Evolutionary conservation across 2,113 vertebrate species (phyloP).

Genomic region (Neomonachus schauinslandi): DNA sequence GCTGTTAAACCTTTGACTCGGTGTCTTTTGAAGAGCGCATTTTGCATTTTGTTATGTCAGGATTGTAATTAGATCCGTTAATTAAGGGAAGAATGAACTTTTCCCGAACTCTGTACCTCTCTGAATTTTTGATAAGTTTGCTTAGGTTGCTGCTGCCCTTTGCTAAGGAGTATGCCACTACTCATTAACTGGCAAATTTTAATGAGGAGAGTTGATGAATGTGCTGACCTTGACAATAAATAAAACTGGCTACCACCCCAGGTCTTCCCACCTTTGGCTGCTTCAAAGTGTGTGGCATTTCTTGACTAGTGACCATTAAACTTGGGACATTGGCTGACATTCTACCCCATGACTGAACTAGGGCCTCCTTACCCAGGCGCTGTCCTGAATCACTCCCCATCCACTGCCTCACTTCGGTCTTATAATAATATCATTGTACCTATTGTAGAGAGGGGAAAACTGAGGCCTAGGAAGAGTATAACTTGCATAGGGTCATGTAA

Average conservation of each 20-base stretch:
- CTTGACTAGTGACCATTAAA: slow-evolving; percentile 77
- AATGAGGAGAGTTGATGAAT: slow-evolving; percentile 88
- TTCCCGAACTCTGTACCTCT: slow-evolving; percentile 85
- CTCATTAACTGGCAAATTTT: slow-evolving; percentile 89
- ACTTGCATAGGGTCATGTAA: neutral
- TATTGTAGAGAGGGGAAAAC: slow-evolving; percentile 22
- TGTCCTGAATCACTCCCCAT: neutral
- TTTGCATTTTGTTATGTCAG: slow-evolving; percentile 89
- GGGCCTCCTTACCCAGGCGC: neutral
- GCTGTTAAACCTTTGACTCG: slow-evolving; percentile 88
- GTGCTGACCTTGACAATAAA: slow-evolving; percentile 85
- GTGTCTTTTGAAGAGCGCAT: slow-evolving; percentile 87
- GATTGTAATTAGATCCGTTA: slow-evolving; percentile 90
- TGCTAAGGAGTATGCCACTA: slow-evolving; percentile 80
- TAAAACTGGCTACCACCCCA: slow-evolving; percentile 80
- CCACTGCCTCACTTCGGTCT: neutral
- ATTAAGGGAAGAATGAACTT: slow-evolving; percentile 91
- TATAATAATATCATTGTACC: neutral
- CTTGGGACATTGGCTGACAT: neutral
- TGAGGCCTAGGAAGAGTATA: neutral
- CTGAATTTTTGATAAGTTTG: slow-evolving; percentile 88
- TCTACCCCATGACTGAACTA: neutral
- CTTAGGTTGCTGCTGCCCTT: slow-evolving; percentile 87
- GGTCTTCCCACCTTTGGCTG: slow-evolving; percentile 73
- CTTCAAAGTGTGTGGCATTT: slow-evolving; percentile 76